Conservation (phyloP, 1,140 invertebrate genomes). For the Drosophila auraria region DNA sequence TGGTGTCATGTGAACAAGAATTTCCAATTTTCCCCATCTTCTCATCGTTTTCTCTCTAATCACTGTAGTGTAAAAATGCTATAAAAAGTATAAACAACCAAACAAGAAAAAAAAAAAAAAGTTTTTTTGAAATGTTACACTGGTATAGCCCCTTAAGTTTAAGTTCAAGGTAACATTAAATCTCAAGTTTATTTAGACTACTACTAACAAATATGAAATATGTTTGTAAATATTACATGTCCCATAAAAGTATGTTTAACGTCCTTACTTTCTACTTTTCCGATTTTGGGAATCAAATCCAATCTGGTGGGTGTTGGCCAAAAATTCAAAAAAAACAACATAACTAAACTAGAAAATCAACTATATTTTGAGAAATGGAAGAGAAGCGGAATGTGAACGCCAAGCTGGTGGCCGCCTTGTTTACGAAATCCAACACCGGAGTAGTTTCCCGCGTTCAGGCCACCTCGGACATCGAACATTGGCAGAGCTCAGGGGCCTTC, state of each 20-base stretch:
- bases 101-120: too few species aligned
- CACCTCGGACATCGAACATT: conserved; percentile 24
- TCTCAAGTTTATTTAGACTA: too few species aligned
- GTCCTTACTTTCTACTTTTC: background rate
- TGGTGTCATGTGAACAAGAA: too few species aligned
- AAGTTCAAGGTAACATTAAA: too few species aligned
- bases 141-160: too few species aligned
- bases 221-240: background rate
- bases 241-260: conserved; percentile 8
- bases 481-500: conserved; percentile 46
- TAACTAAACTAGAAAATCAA: background rate
- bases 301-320: background rate
- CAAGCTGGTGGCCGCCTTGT: conserved; percentile 8
- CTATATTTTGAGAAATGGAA: background rate
- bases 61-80: too few species aligned
- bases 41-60: too few species aligned
- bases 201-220: too few species aligned
- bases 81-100: too few species aligned
- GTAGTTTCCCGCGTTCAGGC: conserved; percentile 3
- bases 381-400: background rate
- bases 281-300: too few species aligned
- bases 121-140: too few species aligned
- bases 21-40: too few species aligned
- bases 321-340: background rate
- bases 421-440: conserved; percentile 3